These are phyloP conservation scores for Hoplostethus atlanticus DNA, from an alignment of 2,797 vertebrate genomes.

Conservation along the genomic window DNA sequence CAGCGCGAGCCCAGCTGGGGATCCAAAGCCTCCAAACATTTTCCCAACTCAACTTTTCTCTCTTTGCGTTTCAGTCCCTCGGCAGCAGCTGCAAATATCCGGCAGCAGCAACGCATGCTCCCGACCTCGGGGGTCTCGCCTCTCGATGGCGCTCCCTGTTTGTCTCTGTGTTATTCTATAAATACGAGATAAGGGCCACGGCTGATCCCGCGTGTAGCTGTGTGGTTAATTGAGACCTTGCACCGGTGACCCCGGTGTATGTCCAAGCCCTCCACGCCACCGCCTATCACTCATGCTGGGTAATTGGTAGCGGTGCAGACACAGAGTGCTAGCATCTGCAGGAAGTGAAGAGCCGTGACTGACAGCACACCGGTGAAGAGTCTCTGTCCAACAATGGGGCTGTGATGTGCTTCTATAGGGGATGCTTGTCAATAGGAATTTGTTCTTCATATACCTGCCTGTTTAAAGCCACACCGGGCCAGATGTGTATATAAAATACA, in stretches of 20 bases:
- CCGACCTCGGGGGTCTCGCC: constrained; percentile 63
- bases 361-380: constrained; percentile 30
- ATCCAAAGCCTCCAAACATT: constrained; percentile 13
- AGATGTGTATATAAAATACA: too few relatives aligned
- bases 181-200: constrained; percentile 73
- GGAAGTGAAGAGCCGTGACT: constrained; percentile 28
- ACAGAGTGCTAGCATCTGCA: constrained; percentile 27
- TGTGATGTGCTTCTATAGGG: constrained; percentile 12
- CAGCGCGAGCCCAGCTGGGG: constrained; percentile 1
- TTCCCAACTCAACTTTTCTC: constrained; percentile 36
- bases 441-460: background rate
- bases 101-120: constrained; percentile 32
- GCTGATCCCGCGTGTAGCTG: constrained; percentile 69
- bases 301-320: constrained; percentile 71
- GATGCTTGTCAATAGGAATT: background rate
- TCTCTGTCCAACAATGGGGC: constrained; percentile 18
- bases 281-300: constrained; percentile 69
- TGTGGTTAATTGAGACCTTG: constrained; percentile 79
- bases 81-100: constrained; percentile 55
- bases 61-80: background rate
- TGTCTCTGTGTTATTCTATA: constrained; percentile 73
- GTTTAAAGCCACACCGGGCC: background rate
- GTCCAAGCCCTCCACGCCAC: constrained; percentile 47
- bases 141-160: constrained; percentile 61
- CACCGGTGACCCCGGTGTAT: constrained; percentile 65